Evolutionary conservation across 2,888 invertebrate genomes (phyloP), one percentile per base, ranked within the genome.

Genomic region (Heliconius erato): DNA sequence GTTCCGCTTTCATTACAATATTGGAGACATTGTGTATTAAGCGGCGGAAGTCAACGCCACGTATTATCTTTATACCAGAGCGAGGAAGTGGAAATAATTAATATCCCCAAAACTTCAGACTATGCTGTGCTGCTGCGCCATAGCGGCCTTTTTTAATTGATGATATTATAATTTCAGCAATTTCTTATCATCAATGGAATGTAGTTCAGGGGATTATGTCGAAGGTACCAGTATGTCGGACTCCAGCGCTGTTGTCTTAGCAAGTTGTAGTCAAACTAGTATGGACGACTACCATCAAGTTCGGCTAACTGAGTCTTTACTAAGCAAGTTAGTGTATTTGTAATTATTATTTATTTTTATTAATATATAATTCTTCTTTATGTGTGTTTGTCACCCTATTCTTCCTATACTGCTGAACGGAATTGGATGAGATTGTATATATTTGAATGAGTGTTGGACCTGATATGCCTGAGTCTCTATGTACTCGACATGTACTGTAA

Each of bases 281-380:
- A 0, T 78, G 0, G 84, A 83, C 0, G 88, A 90, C 32, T 88
- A 87, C 54, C 87, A 88, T 4, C 81, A 86, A 0, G 19, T 87
- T 2, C 87, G 91, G 3, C 91, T 94, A 3, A 94, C 94, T 0
- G 93, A 93, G 76, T 80, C 88, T 1, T 82, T 92, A 28, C 86
- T 94, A 1, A 90, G 35, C 79, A 94, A 90, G 94, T 94, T 79
- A 90, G 91, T 90, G 83, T 3, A 69, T 72, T 80, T 32, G n/a
- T 67, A 44, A 63, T 63, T 63, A 12, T n/a, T n/a, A 63, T 63
- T 63, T 19, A 7, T 54, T 7, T 23, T 23, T 54, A 19, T 54
- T 54, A 19, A 54, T 54, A 54, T 54, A 54, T 54, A 54, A n/a
- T 63, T 63, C 23, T 63, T 12, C n/a, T 63, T 11, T n/a, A n/a